Conservation (phyloP, 35 echinoderm and acorn worm genomes). For the Apostichopus californicus region DNA sequence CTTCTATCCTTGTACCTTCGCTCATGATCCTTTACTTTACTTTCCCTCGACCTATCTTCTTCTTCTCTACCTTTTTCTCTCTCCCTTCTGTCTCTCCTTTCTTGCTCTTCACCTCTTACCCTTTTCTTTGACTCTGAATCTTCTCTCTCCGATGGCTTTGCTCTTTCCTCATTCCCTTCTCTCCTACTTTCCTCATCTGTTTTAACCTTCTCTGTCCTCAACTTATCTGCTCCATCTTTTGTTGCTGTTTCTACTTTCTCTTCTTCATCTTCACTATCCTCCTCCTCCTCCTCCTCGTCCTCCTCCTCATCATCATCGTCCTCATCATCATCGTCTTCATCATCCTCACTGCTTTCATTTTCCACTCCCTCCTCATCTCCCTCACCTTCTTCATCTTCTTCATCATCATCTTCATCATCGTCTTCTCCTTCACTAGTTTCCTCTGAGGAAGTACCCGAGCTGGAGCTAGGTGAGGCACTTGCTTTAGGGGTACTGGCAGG, state of each 20-base stretch:
- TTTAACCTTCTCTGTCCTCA: not conserved
- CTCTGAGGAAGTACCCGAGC: not conserved
- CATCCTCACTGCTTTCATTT: constrained; percentile 18
- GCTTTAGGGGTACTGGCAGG: constrained; percentile 39
- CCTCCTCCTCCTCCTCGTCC: constrained; percentile 7
- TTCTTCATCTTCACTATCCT: constrained; percentile 48
- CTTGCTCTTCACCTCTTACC: constrained; percentile 10
- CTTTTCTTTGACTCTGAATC: not conserved
- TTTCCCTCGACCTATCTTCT: constrained; percentile 8
- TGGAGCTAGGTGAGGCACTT: constrained; percentile 17
- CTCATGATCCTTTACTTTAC: not conserved
- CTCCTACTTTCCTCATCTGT: constrained; percentile 29
- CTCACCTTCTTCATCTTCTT: constrained; percentile 15
- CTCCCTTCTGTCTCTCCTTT: not conserved
- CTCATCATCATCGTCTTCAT: constrained; percentile 37
- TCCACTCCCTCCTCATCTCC: not conserved
- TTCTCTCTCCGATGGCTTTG: not conserved
- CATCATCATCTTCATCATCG: constrained; percentile 10
- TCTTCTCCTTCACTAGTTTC: constrained; percentile 39
- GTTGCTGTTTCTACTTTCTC: constrained; percentile 49
- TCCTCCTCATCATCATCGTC: constrained; percentile 52
- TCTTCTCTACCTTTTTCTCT: not conserved
- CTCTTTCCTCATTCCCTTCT: constrained; percentile 3
- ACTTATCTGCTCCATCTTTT: constrained; percentile 13
- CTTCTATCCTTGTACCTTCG: not conserved